Base-by-base conservation (phyloP, 2,113 vertebrate genomes). In the Capreolus pygargus region DNA sequence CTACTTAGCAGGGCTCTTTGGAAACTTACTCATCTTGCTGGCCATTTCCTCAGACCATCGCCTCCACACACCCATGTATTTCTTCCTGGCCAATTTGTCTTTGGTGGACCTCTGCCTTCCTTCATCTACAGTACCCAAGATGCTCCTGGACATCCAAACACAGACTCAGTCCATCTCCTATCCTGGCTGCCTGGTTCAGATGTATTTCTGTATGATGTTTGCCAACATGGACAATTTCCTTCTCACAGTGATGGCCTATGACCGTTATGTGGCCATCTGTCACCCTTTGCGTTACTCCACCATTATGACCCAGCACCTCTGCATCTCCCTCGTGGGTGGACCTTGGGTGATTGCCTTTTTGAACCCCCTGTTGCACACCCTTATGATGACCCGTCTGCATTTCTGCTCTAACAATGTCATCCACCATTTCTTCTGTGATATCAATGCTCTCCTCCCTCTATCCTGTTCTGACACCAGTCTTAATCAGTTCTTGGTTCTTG, bases 171-270 rank as follows among this genome's bases (percentile, higher is more conserved):
- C 91, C 30, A 97, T 98, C 55, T 97, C 97, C 55, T 98, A 96
- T 76, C 30, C 97, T 15, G 70, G 93, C 33, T 97, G 96, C n/a
- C 55, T 98, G 67, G 60, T 84, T 86, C 97, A 97, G 61, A 94
- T 97, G 95, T 97, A 97, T 78, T 98, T 97, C 93, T 97, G 91
- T 55, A 94, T 97, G 74, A 97, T 98, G 97, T 98, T 98, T 96
- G 93, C 97, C 64, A 97, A 97, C 79, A 97, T 97, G 96, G 96
- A 98, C 79, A 97, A 96, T 23, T 97, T 98, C 25, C 96, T 98
- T 55, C 97, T 97, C 95, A 98, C 96, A 0, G 96, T 95, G 33
- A 97, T 97, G 97, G 97, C 97, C 6, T 98, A 96, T 74, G 97
- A 97, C 50, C 91, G 74, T 7, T 97, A 96, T 25, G 95, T 97